phyloP scores from a whole-genome alignment of 2,797 vertebrate genomes.

The Artibeus jamaicensis region DNA sequence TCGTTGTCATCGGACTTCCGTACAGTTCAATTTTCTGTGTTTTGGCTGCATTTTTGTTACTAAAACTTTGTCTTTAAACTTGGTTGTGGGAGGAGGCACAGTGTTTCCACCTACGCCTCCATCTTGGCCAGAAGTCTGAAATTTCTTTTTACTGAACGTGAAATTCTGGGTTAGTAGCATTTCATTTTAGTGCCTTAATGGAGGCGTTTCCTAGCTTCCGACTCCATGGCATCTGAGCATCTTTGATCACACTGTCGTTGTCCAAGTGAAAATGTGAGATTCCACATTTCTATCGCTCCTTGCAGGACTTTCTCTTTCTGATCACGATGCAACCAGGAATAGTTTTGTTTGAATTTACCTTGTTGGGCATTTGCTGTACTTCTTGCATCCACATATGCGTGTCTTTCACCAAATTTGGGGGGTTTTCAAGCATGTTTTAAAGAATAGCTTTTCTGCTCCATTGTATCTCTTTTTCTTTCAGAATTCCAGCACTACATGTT shows the following conservation, averaged over 20 bases:
- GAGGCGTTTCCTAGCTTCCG: not conserved
- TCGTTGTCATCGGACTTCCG: too few species aligned
- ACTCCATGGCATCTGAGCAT: not conserved
- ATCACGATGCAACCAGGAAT: not conserved
- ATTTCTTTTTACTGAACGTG: not conserved
- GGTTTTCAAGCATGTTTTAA: not conserved
- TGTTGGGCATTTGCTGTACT: not conserved
- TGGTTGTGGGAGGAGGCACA: too few species aligned
- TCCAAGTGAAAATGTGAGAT: not conserved
- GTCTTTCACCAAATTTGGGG: not conserved
- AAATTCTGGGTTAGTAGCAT: not conserved
- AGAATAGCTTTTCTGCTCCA: not conserved
- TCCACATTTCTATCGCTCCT: not conserved
- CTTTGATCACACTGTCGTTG: not conserved
- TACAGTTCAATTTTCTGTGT: too few species aligned
- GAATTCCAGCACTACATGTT: not conserved
- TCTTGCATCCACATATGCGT: not conserved
- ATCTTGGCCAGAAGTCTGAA: not conserved
- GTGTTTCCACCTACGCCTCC: too few species aligned
- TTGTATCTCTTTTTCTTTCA: not conserved
- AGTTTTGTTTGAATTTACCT: not conserved
- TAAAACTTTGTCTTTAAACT: too few species aligned
- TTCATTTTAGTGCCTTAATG: not conserved
- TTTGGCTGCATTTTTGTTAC: too few species aligned
- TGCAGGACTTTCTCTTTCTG: not conserved